A percentile compares a stretch with the other conserved stretches of the same genome.
phyloP scores from a whole-genome alignment of 2,113 vertebrate genomes.

The Amphilophus citrinellus region DNA sequence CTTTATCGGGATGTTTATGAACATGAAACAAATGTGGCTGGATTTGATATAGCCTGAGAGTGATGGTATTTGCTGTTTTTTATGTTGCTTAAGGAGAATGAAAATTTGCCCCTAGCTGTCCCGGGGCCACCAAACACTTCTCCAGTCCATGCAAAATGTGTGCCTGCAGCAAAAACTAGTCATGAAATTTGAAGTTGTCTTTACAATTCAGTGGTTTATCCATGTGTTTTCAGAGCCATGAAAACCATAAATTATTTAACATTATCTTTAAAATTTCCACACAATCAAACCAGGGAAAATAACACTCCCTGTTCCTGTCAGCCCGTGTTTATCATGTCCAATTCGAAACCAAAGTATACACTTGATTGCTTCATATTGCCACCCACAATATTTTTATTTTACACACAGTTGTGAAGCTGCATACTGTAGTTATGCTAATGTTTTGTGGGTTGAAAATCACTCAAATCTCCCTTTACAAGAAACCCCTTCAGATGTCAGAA shows the following conservation, averaged over 20 bases:
- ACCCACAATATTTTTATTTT: slow-evolving; percentile 44
- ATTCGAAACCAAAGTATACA: slow-evolving; percentile 41
- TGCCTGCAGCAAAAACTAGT: slow-evolving; percentile 7
- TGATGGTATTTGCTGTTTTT: slow-evolving; percentile 54
- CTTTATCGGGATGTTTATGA: slow-evolving; percentile 48
- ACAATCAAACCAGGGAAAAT: slow-evolving; percentile 12
- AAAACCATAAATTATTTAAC: slow-evolving; percentile 32
- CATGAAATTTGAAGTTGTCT: neutral
- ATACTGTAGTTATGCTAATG: slow-evolving; percentile 56
- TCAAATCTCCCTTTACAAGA: slow-evolving; percentile 31
- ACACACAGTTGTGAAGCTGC: slow-evolving; percentile 25
- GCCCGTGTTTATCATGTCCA: slow-evolving; percentile 56
- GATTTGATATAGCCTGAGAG: slow-evolving; percentile 25
- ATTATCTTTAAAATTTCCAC: slow-evolving; percentile 35
- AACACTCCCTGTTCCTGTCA: neutral
- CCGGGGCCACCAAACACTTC: neutral
- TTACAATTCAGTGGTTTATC: neutral
- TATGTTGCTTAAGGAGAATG: neutral
- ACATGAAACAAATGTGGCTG: slow-evolving; percentile 56
- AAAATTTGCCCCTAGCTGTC: neutral
- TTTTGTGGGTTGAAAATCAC: slow-evolving; percentile 40
- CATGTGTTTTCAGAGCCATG: neutral
- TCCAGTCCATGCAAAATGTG: neutral
- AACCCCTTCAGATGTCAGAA: slow-evolving; percentile 20
- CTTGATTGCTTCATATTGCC: slow-evolving; percentile 50